A percentile compares a stretch with the other conserved stretches of the same genome.
These are phyloP conservation scores for Bubo bubo DNA, from an alignment of 2,113 vertebrate species.

Conservation along the genomic window DNA sequence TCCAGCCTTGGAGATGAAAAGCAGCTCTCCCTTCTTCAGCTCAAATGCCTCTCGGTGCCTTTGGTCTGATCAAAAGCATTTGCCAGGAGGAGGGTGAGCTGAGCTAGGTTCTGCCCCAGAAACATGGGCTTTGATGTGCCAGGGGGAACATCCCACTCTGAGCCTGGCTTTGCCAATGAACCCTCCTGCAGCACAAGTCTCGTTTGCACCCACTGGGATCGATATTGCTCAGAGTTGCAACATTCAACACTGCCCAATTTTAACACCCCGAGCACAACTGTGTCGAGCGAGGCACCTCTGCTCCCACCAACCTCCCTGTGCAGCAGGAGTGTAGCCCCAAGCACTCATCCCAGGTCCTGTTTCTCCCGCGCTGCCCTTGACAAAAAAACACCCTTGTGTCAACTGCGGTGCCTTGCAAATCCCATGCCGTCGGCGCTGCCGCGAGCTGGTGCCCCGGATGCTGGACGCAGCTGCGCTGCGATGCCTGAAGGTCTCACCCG, in stretches of 20 bases:
- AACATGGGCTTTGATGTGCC: fast-evolving
- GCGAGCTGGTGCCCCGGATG: fast-evolving
- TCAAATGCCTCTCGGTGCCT: neutral
- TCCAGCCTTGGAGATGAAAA: neutral
- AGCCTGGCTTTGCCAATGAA: neutral
- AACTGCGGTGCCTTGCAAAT: fast-evolving
- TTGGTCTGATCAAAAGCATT: neutral
- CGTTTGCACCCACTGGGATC: neutral
- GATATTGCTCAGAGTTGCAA: neutral
- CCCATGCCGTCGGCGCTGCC: fast-evolving
- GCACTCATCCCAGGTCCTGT: too few species aligned
- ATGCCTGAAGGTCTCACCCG: neutral
- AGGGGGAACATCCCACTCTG: neutral
- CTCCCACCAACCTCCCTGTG: neutral
- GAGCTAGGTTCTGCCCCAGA: neutral
- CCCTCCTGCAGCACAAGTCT: neutral
- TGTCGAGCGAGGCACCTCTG: fast-evolving
- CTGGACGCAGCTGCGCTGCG: neutral
- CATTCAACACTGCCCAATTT: neutral
- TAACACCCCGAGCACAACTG: fast-evolving
- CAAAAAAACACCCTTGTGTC: neutral
- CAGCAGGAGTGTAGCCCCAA: neutral
- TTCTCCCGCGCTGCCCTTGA: neutral
- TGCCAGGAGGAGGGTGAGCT: neutral
- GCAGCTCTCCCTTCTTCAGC: neutral